These are phyloP conservation scores for Charina bottae DNA, from an alignment of 2,113 vertebrate species.

Conservation along the genomic window DNA sequence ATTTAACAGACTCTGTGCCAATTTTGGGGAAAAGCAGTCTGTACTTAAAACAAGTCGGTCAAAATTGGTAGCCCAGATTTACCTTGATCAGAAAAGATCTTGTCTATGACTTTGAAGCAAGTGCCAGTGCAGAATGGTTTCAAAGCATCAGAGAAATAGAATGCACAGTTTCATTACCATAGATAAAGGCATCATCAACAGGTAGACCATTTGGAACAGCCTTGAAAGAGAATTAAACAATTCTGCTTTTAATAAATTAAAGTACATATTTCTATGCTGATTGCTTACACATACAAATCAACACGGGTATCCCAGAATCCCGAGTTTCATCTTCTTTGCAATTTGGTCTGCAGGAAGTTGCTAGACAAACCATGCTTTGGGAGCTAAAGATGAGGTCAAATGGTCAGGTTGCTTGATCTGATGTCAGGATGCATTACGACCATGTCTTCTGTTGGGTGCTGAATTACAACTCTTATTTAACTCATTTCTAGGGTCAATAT, in stretches of 20 bases:
- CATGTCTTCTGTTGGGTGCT: constrained; percentile 80
- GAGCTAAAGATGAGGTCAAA: constrained; percentile 72
- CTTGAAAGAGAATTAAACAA: constrained; percentile 15
- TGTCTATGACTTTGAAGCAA: not conserved
- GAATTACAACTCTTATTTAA: constrained; percentile 87
- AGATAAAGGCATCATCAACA: not conserved
- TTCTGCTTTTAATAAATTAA: not conserved
- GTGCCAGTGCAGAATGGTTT: not conserved
- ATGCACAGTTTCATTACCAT: not conserved
- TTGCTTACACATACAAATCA: constrained; percentile 41
- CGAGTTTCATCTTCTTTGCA: constrained; percentile 29
- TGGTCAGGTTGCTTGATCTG: constrained; percentile 85
- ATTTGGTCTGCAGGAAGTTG: constrained; percentile 62
- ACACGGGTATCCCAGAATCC: constrained; percentile 48
- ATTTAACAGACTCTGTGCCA: not conserved
- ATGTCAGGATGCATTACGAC: constrained; percentile 84
- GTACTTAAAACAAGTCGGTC: not conserved
- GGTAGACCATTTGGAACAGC: not conserved
- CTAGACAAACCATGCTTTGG: constrained; percentile 73
- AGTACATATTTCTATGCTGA: rapidly evolving
- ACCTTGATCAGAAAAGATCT: not conserved
- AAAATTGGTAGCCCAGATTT: not conserved
- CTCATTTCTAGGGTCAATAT: constrained; percentile 83
- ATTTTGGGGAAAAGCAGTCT: not conserved
- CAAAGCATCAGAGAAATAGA: not conserved